These are phyloP conservation scores for Silurus meridionalis DNA, from an alignment of 2,113 vertebrate species.

Conservation along the genomic window DNA sequence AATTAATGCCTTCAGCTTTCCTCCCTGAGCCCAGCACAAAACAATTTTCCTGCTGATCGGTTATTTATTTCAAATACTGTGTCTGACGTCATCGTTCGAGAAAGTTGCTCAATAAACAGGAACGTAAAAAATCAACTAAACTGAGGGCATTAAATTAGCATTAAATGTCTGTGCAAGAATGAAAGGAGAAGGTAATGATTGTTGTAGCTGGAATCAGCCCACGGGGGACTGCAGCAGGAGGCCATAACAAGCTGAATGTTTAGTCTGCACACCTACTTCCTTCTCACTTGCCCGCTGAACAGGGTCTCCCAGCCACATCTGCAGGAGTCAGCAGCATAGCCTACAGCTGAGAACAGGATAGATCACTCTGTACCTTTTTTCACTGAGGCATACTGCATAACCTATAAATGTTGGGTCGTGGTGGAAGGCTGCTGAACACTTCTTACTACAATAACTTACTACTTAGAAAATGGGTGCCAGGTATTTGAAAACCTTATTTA, in stretches of 20 bases:
- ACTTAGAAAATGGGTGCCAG: background rate
- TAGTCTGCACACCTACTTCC: conserved; percentile 12
- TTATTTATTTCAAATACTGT: background rate
- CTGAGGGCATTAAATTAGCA: background rate
- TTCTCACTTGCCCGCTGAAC: conserved; percentile 9
- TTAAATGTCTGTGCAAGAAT: conserved; percentile 7
- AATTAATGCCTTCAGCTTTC: background rate
- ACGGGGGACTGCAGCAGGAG: conserved; percentile 39
- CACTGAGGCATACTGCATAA: background rate
- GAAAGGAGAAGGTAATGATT: conserved; percentile 44
- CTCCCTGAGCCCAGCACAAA: conserved; percentile 12
- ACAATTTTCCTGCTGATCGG: conserved; percentile 50
- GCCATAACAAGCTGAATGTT: conserved; percentile 5
- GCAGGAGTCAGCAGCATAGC: conserved; percentile 30
- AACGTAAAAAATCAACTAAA: background rate
- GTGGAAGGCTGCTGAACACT: background rate
- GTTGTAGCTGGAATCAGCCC: conserved; percentile 36
- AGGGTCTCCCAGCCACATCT: background rate
- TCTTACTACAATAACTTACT: background rate
- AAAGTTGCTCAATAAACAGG: background rate
- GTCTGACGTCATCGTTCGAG: background rate
- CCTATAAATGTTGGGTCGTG: background rate
- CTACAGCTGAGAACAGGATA: background rate
- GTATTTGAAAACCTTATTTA: no score
- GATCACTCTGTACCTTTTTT: background rate